Evolutionary conservation across 2,888 invertebrate species (phyloP).

Genomic region (Hypselothyrea guttata): DNA sequence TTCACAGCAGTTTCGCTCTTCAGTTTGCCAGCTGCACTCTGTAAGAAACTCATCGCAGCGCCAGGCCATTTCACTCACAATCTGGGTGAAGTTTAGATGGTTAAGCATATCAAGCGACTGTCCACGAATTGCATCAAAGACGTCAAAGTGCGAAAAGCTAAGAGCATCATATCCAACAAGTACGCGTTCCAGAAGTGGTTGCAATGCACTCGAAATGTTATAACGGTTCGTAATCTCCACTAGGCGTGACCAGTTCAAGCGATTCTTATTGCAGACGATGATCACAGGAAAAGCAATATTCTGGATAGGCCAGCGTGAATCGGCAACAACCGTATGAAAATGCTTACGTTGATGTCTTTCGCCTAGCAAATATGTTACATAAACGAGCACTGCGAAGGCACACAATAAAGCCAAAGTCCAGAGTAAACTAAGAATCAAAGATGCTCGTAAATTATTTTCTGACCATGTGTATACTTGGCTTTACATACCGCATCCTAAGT

Average conservation of each 20-base stretch:
- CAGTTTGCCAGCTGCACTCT: constrained; percentile 82
- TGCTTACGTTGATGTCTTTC: constrained; percentile 61
- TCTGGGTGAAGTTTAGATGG: constrained; percentile 75
- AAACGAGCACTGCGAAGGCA: constrained; percentile 65
- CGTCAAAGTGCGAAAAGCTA: constrained; percentile 64
- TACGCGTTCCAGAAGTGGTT: constrained; percentile 59
- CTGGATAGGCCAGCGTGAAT: constrained; percentile 70
- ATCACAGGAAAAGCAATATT: constrained; percentile 79
- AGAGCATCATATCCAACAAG: constrained; percentile 71
- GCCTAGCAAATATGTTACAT: constrained; percentile 64
- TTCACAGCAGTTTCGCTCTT: constrained; percentile 81
- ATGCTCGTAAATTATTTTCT: no score
- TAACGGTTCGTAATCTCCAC: constrained; percentile 54
- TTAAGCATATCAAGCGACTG: constrained; percentile 55
- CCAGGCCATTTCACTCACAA: constrained; percentile 76
- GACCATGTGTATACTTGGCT: background rate
- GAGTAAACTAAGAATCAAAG: no score
- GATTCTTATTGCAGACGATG: constrained; percentile 79
- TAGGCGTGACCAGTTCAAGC: constrained; percentile 79
- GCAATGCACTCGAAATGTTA: constrained; percentile 42
- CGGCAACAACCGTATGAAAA: constrained; percentile 77
- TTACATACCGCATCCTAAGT: constrained; percentile 59
- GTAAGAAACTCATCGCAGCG: constrained; percentile 81
- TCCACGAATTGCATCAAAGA: constrained; percentile 30
- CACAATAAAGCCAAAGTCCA: constrained; percentile 67